A percentile compares a stretch with the other conserved stretches of the same genome.
phyloP scores from a whole-genome alignment of 2,888 invertebrate species.

The Leptinotarsa tumamoca region DNA sequence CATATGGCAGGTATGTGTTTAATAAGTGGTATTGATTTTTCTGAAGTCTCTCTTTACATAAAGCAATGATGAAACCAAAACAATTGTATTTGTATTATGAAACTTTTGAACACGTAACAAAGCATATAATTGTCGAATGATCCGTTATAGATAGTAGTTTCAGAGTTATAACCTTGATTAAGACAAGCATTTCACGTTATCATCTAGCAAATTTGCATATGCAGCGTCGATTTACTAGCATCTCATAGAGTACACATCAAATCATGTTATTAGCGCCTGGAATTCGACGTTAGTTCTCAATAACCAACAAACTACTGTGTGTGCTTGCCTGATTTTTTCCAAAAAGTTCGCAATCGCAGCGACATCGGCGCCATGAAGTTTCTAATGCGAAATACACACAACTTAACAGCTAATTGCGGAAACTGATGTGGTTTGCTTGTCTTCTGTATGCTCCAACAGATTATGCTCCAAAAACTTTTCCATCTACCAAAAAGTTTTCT shows the following conservation, averaged over 20 bases:
- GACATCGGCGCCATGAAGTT: conserved; percentile 31
- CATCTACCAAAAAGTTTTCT: conserved; percentile 22
- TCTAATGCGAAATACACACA: conserved; percentile 38
- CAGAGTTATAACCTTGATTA: too few relatives aligned
- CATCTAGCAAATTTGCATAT: background rate
- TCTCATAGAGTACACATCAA: background rate
- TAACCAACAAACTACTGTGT: conserved; percentile 24
- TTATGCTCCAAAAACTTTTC: conserved; percentile 18
- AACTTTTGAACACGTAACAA: too few relatives aligned
- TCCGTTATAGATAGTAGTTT: too few relatives aligned
- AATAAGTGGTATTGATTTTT: too few relatives aligned
- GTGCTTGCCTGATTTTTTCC: conserved; percentile 23
- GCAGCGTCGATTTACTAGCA: background rate
- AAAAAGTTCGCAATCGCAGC: conserved; percentile 34
- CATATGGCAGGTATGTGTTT: too few relatives aligned
- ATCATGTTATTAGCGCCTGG: conserved; percentile 16
- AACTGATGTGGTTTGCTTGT: conserved; percentile 28
- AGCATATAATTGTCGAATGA: too few relatives aligned
- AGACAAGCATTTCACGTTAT: background rate
- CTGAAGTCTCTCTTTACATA: too few relatives aligned
- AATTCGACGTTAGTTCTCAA: conserved; percentile 33
- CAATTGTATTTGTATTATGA: too few relatives aligned
- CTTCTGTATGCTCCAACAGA: conserved; percentile 10
- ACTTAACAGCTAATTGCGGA: conserved; percentile 33
- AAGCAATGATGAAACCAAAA: too few relatives aligned